Base-by-base conservation (phyloP, 1,140 invertebrate genomes). In the Drosophila insularis region DNA sequence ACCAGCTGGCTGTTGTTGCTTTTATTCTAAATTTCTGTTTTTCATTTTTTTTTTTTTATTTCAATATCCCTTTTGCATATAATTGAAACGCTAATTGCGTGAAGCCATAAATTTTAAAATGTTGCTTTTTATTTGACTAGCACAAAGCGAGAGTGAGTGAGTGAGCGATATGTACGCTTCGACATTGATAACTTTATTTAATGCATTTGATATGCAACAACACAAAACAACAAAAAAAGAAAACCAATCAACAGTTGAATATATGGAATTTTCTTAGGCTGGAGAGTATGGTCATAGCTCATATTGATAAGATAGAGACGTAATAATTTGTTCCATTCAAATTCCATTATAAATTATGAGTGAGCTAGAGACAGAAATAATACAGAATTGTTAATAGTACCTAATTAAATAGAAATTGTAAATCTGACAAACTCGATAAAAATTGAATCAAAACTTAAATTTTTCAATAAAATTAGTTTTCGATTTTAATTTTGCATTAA, bases 1-100 rank as follows among this genome's bases (percentile, higher is more conserved):
- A 78, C 71, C 81, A 86, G 43, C 43, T 50, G 43, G 78, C 60
- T 62, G 19, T 56, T 65, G 62, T 32, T 60, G 43, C 50, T 40
- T 60, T 39, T 19, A 32, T 17, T 56, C 23, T 63, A 54, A 63
- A 74, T 60, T 80, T 53, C 55, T 75, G 60, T 74, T 32, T 65
- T 56, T 50, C 53, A 74, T 68, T 78, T 81, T 40, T 69, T 77
- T 79, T 17, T 21, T 50, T 50, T 11, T 14, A 17, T 50, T 50
- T 84, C 84, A 78, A 89, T 84, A 89, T 87, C 77, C 71, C 80
- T 35, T 84, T 90, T 90, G 86, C 81, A 86, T 90, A 87, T 74
- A 58, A 90, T 90, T 90, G 87, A 77, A 82, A 74, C 77, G 74
- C 77, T 90, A 90, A 90, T 90, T 90, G 87, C 87, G 81, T 90